Evolutionary conservation across 2,797 vertebrate species (phyloP), one percentile per base, ranked within the genome.

Genomic region (Petrocephalus schoutedeni): DNA sequence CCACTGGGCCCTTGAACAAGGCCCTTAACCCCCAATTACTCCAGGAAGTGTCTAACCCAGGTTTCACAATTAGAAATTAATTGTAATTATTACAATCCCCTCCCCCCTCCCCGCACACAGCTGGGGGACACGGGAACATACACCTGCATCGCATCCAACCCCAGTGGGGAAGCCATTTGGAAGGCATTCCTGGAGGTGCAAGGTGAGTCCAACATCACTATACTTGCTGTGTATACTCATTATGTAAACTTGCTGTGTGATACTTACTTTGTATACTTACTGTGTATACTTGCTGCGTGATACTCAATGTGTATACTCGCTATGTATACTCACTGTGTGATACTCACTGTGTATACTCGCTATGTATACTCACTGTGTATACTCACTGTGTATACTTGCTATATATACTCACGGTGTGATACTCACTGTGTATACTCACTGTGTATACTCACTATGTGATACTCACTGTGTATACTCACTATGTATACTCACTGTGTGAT

Each of bases 151-250:
- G 98, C 97, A 8, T 99, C 98, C 49, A 98, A 97, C 41, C 97
- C 98, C 86, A 99, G 98, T 0, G 98, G 98, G 0, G 98, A 99
- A 92, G 98, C 98, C 0, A 96, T 97, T 0, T 99, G 98, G 98
- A 99, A 96, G 45, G 97, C 98, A 0, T 97, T 96, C 93, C 95
- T 99, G 89, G 98, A 99, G 91, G 97, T 99, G 83, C 98, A 99
- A 96, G 98, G 98, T 99, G 95, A 94, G 92, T 71, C 64, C 71
- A 9, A 53, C 19, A 86, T 80, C 85, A 53, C 16, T 41, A 41
- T 41, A 74, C 67, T 28, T 23, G 23, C 23, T 58, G 23, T 41
- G 23, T n/a, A 71, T 64, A 49, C 45, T 49, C 45, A 49, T 3
- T 49, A 5, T 49, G 45, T 49, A 49, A 0, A 49, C 45, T 49